A percentile compares a stretch with the other conserved stretches of the same genome.
phyloP scores from a whole-genome alignment of 2,113 vertebrate species.

The Prunella fulvescens region DNA sequence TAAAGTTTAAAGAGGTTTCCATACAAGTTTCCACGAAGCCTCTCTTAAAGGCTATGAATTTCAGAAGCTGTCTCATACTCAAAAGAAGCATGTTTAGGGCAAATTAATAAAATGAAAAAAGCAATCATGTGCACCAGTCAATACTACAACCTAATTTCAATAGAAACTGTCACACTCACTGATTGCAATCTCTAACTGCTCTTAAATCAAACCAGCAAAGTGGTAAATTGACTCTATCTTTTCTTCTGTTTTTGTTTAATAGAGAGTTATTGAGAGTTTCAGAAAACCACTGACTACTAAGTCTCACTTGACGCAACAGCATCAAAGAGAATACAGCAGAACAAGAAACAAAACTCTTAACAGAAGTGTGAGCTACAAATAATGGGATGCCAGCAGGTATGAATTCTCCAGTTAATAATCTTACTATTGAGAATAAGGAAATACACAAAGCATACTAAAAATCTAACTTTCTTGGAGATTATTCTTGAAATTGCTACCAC shows the following conservation, averaged over 20 bases:
- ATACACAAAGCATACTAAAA: not conserved
- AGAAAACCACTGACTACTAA: not conserved
- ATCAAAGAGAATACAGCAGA: not conserved
- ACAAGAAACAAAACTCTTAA: not conserved
- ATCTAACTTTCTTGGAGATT: not conserved
- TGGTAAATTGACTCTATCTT: not conserved
- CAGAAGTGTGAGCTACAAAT: not conserved
- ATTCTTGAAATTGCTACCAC: not conserved
- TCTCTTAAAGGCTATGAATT: not conserved
- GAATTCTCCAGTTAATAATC: not conserved
- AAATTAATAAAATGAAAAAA: not conserved
- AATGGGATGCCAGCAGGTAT: not conserved
- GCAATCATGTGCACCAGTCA: not conserved
- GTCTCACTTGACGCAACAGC: not conserved
- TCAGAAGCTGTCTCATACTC: not conserved
- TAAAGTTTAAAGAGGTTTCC: not conserved
- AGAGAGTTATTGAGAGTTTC: not conserved
- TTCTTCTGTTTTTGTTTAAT: not conserved
- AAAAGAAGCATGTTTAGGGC: not conserved
- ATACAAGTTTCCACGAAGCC: not conserved
- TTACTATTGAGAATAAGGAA: not conserved
- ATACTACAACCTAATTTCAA: not conserved
- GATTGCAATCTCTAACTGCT: not conserved
- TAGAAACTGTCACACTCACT: not conserved
- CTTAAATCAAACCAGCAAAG: not conserved